These are phyloP conservation scores for Phalacrocorax aristotelis DNA, from an alignment of 2,113 vertebrate species.

Conservation along the genomic window DNA sequence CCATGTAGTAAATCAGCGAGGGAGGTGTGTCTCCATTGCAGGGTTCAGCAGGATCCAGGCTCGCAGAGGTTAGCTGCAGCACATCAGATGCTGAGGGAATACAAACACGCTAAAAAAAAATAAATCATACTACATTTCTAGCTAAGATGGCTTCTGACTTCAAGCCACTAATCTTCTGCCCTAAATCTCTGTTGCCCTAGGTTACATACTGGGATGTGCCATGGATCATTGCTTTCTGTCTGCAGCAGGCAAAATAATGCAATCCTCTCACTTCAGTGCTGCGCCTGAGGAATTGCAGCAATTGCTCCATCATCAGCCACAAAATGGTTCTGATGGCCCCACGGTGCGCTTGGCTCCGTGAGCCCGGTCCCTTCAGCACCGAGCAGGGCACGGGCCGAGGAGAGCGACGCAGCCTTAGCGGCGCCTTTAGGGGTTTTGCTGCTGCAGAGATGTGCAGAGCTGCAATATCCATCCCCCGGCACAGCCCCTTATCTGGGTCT, in stretches of 20 bases:
- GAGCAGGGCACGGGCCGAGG: rapidly evolving
- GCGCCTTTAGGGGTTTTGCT: neutral
- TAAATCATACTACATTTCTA: neutral
- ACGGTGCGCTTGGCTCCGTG: rapidly evolving
- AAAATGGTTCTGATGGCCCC: rapidly evolving
- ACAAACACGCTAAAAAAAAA: neutral
- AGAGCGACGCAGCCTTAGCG: neutral
- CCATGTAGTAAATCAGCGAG: rapidly evolving
- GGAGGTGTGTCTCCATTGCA: neutral
- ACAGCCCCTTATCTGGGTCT: rapidly evolving
- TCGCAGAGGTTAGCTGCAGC: neutral
- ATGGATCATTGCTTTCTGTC: neutral
- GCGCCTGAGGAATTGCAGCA: rapidly evolving
- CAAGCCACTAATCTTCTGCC: constrained; percentile 25
- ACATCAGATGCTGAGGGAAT: neutral
- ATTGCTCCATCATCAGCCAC: rapidly evolving
- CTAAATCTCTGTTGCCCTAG: constrained; percentile 28
- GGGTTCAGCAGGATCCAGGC: neutral
- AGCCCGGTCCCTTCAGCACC: rapidly evolving
- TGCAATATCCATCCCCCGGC: neutral
- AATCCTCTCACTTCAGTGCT: neutral
- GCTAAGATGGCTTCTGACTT: constrained; percentile 55
- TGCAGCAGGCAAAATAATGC: neutral
- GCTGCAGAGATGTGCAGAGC: neutral
- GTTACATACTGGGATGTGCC: neutral